Conservation (phyloP, 2,113 vertebrate species). For the Choloepus hoffmanni region DNA sequence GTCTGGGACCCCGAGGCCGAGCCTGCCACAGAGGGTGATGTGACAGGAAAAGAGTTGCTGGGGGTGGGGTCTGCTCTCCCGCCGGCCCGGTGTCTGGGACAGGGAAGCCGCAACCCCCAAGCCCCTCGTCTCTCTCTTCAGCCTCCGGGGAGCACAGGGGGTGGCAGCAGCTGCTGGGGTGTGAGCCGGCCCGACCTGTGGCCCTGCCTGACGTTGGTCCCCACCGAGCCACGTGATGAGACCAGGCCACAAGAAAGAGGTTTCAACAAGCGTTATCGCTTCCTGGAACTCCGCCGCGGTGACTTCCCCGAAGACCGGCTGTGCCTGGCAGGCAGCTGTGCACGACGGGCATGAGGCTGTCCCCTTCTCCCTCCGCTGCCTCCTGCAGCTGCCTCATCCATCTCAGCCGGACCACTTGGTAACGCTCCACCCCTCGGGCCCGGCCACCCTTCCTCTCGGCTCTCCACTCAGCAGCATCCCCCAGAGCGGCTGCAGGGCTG, state of each 20-base stretch:
- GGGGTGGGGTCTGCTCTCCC: background rate
- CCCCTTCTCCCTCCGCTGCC: conserved; percentile 68
- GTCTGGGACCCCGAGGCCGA: background rate
- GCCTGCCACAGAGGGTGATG: background rate
- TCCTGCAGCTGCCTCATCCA: conserved; percentile 70
- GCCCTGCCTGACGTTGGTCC: conserved; percentile 82
- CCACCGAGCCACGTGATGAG: conserved; percentile 85
- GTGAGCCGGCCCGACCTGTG: conserved; percentile 76
- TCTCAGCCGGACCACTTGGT: conserved; percentile 85
- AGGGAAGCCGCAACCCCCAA: background rate
- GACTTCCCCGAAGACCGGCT: conserved; percentile 89
- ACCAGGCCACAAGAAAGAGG: conserved; percentile 91
- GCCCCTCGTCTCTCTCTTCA: background rate
- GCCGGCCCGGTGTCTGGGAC: background rate
- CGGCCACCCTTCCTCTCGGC: background rate
- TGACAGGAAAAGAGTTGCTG: fast-evolving
- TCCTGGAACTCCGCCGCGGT: conserved; percentile 90
- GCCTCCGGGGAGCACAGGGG: conserved; percentile 76
- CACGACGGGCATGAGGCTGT: conserved; percentile 78
- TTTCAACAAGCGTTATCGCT: conserved; percentile 88
- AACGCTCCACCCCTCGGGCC: conserved; percentile 54
- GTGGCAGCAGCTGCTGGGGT: background rate
- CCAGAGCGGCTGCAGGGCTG: background rate
- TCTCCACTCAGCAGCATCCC: conserved; percentile 57
- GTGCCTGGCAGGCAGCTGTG: conserved; percentile 82